These are phyloP conservation scores for Thymallus thymallus DNA, from an alignment of 2,113 vertebrate genomes.

Conservation along the genomic window DNA sequence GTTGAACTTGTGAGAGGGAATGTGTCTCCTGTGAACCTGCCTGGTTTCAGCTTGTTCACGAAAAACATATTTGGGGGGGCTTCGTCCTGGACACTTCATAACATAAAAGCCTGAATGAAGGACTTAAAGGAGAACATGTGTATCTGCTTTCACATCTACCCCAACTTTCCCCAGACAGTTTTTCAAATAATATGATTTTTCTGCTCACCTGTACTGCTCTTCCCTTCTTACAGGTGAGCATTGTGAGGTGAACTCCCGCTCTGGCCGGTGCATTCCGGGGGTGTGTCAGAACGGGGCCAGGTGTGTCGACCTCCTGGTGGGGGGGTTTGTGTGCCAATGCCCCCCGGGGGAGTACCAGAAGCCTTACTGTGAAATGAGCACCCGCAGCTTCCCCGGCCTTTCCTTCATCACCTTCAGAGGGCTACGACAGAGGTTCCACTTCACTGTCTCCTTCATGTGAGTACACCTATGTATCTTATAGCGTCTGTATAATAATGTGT, in stretches of 20 bases:
- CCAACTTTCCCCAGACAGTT: too few species aligned
- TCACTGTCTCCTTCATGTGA: slow-evolving; percentile 90
- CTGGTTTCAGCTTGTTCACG: too few species aligned
- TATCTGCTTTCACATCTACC: too few species aligned
- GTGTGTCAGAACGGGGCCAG: slow-evolving; percentile 89
- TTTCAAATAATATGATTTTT: too few species aligned
- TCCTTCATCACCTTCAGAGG: slow-evolving; percentile 95
- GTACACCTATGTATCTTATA: slow-evolving; percentile 44
- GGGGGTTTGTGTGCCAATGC: slow-evolving; percentile 91
- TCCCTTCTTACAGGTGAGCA: slow-evolving; percentile 74
- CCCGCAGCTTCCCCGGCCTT: slow-evolving; percentile 86
- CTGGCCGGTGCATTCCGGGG: slow-evolving; percentile 81
- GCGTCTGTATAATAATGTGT: too few species aligned
- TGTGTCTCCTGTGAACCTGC: not conserved
- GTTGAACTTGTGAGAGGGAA: not conserved
- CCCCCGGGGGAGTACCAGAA: slow-evolving; percentile 85
- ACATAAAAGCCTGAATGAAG: too few species aligned
- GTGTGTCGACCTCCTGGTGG: slow-evolving; percentile 87
- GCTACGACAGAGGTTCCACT: slow-evolving; percentile 92
- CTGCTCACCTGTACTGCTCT: not conserved
- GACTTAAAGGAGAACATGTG: too few species aligned
- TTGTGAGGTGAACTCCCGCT: slow-evolving; percentile 84
- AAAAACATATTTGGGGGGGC: too few species aligned
- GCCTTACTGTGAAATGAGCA: slow-evolving; percentile 91
- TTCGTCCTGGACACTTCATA: too few species aligned